phyloP scores from a whole-genome alignment of 2,113 vertebrate genomes.

The Equus przewalskii region DNA sequence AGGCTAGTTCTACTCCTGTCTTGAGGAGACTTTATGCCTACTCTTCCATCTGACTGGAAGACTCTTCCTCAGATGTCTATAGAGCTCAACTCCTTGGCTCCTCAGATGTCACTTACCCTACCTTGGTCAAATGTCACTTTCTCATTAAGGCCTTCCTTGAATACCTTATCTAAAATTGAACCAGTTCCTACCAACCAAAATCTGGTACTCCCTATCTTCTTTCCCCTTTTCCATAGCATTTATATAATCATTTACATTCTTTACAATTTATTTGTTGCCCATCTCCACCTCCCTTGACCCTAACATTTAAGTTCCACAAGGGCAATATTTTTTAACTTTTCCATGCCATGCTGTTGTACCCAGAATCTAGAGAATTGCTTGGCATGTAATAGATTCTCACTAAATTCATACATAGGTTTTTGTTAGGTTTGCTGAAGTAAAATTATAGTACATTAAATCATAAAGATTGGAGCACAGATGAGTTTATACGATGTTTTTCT shows the following conservation, averaged over 20 bases:
- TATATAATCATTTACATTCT: not conserved
- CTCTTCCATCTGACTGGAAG: not conserved
- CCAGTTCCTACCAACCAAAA: not conserved
- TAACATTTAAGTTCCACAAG: not conserved
- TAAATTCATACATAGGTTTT: not conserved
- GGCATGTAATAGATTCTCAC: not conserved
- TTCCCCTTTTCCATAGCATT: not conserved
- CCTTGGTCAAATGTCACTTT: not conserved
- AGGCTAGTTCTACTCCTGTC: not conserved
- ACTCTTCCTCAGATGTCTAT: not conserved
- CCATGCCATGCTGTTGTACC: not conserved
- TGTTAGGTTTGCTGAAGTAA: not conserved
- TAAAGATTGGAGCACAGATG: not conserved
- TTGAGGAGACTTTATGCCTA: not conserved
- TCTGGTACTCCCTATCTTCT: not conserved
- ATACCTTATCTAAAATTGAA: conserved; percentile 24
- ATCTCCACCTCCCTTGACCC: not conserved
- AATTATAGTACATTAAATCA: not conserved
- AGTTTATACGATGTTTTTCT: not conserved
- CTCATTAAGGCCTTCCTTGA: not conserved
- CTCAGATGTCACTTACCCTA: not conserved
- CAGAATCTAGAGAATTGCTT: not conserved
- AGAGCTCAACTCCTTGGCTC: not conserved
- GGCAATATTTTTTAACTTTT: not conserved
- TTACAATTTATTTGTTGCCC: not conserved